These are phyloP conservation scores for Promerops cafer DNA, from an alignment of 2,113 vertebrate genomes.

Conservation along the genomic window DNA sequence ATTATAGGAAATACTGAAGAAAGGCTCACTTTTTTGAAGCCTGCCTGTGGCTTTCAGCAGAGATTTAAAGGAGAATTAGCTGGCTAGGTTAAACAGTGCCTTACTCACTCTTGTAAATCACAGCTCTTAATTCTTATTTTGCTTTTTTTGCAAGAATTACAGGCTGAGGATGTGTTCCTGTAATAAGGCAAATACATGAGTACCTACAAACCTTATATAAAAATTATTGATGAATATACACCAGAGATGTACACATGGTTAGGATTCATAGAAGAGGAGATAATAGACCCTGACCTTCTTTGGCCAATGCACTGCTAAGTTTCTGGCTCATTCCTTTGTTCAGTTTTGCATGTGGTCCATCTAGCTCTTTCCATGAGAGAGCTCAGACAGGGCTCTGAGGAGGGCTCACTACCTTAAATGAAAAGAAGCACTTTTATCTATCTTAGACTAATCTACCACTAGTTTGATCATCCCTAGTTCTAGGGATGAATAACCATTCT, in stretches of 20 bases:
- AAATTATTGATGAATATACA: neutral
- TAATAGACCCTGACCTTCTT: neutral
- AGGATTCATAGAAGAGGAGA: neutral
- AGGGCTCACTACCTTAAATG: rapidly evolving
- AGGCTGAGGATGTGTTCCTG: neutral
- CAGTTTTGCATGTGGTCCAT: neutral
- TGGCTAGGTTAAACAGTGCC: neutral
- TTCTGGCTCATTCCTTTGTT: neutral
- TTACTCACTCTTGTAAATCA: constrained; percentile 7
- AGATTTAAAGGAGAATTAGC: constrained; percentile 9
- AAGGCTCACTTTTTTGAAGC: neutral
- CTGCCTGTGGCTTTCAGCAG: neutral
- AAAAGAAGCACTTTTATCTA: neutral
- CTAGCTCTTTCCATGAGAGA: neutral
- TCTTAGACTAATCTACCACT: neutral
- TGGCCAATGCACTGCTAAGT: neutral
- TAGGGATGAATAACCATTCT: neutral
- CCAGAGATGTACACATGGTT: neutral
- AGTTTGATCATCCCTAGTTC: neutral
- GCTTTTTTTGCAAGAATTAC: neutral
- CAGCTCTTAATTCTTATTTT: neutral
- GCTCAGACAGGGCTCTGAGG: neutral
- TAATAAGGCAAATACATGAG: neutral
- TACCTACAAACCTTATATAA: neutral
- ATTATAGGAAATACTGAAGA: neutral